Base-by-base conservation (phyloP, 2,113 vertebrate species). In the Bos javanicus region DNA sequence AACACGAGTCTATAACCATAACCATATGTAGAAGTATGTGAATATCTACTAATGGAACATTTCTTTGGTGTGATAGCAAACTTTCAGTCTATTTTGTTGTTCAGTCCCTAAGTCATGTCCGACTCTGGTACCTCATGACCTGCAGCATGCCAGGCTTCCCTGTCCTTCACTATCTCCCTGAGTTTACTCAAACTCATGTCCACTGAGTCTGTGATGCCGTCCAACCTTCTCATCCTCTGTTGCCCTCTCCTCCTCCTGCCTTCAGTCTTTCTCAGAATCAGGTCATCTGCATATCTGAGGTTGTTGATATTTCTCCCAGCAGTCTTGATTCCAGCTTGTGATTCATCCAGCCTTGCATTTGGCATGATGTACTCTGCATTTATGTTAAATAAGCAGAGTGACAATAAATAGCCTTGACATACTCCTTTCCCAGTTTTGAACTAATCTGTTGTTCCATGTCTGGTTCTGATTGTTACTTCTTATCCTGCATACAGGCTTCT, bases 21-120 rank as follows among this genome's bases (percentile, higher is more conserved):
- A 56, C 1, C 3, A 7, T 15, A 19, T 43, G 7, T 0, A 67
- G 5, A 92, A 16, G 12, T n/a, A 25, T 36, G 2, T 43, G 2
- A 60, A 33, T 57, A 19, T 39, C 19, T 92, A 30, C 25, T 28
- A 57, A 3, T 11, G 21, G 46, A 81, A 48, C 6, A 86, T 25
- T 71, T n/a, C 82, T 60, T 36, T 64, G 23, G 10, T 85, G 19
- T 85, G 25, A 52, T 56, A 90, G 28, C 30, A 46, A 12, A 93
- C 19, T 26, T 96, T 67, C 39, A 62, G 21, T 57, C 36, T 87
- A 0, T 76, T 76, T 43, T 43, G 12, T 76, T 76, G 36, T 43
- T 15, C 71, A 43, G 39, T 43, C 21, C 12, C 12, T 7, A 76
- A 76, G 23, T 76, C 23, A 14, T 43, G 39, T 76, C 39, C 0